phyloP scores from a whole-genome alignment of 2,113 vertebrate species.

The Mastomys natalensis region DNA sequence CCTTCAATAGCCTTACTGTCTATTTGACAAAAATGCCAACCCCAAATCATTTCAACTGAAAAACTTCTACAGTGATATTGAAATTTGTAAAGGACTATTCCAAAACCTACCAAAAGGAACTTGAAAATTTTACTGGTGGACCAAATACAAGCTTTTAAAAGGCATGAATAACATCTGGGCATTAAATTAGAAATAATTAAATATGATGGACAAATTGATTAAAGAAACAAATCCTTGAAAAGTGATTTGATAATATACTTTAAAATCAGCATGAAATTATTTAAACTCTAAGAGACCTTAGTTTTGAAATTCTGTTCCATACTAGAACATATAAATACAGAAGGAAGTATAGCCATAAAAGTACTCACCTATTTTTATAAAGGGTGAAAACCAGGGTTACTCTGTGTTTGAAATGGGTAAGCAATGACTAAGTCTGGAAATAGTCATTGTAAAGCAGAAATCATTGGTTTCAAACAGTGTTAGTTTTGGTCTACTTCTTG shows the following conservation, averaged over 20 bases:
- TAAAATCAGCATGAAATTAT: background rate
- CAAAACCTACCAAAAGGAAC: background rate
- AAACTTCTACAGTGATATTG: background rate
- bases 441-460: background rate
- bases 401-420: background rate
- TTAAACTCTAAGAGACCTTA: background rate
- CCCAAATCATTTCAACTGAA: background rate
- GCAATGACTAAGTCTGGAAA: background rate
- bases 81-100: background rate
- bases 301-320: background rate
- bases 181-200: background rate
- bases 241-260: background rate
- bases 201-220: background rate
- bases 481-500: background rate
- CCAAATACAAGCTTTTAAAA: background rate
- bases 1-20: background rate
- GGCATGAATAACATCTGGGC: background rate
- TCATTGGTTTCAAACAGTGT: background rate
- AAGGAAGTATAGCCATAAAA: background rate
- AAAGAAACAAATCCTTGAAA: background rate
- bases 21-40: background rate
- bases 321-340: background rate
- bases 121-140: background rate
- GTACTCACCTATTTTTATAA: background rate
- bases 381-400: slow-evolving; percentile 2